Conservation (phyloP, 2,888 invertebrate species). For the Tiphia femorata region DNA sequence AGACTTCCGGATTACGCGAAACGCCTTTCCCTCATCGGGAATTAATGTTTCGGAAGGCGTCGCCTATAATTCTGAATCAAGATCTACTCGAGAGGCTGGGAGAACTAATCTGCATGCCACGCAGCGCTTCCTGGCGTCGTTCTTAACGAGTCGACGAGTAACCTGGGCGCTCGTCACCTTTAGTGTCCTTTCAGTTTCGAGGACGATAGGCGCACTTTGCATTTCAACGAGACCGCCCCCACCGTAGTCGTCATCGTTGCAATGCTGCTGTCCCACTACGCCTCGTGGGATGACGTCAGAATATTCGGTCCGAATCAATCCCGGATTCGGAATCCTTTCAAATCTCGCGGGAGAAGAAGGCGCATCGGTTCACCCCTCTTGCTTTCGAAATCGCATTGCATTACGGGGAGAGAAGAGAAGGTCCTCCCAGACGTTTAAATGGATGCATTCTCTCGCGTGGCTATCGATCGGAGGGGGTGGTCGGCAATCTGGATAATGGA, state of each 20-base stretch:
- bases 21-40: no score
- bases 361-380: neutral
- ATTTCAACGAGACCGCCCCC: conserved; percentile 45
- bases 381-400: neutral
- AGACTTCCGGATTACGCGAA: no score
- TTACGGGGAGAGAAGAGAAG: neutral
- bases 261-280: no score
- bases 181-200: conserved; percentile 41
- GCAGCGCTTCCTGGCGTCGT: conserved; percentile 54
- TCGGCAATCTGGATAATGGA: conserved; percentile 6
- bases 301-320: conserved; percentile 26
- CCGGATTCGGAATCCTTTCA: conserved; percentile 22
- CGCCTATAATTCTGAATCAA: no score
- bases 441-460: conserved; percentile 5
- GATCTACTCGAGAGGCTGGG: no score
- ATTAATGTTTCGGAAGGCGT: no score
- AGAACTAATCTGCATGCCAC: conserved; percentile 60
- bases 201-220: conserved; percentile 53
- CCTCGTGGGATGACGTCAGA: conserved; percentile 26
- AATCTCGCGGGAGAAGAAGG: conserved; percentile 3
- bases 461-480: neutral
- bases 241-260: conserved; percentile 22
- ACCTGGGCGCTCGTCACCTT: conserved; percentile 53
- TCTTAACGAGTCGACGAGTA: conserved; percentile 63
- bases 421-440: conserved; percentile 3